A percentile compares a stretch with the other conserved stretches of the same genome.
These are phyloP conservation scores for Phrynocephalus forsythii DNA, from an alignment of 2,797 vertebrate genomes.

Conservation along the genomic window DNA sequence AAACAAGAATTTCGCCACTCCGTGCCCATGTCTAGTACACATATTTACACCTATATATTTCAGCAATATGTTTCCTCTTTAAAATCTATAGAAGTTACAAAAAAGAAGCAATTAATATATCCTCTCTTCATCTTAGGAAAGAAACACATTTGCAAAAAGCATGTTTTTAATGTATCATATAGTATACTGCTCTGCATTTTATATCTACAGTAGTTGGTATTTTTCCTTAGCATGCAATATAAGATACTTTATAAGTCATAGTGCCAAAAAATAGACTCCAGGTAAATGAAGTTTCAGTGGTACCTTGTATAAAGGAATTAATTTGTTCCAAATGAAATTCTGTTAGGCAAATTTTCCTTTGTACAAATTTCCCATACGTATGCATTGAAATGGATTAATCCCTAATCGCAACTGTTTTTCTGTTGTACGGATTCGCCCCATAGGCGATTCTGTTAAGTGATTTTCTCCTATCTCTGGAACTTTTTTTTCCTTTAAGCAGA, in stretches of 20 bases:
- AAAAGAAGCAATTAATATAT: neutral
- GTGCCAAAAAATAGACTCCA: neutral
- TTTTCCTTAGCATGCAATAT: neutral
- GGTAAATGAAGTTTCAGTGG: no score
- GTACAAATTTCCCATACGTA: no score
- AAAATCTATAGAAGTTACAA: neutral
- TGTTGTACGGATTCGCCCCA: no score
- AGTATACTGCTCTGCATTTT: neutral
- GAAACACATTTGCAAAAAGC: neutral
- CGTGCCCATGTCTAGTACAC: neutral
- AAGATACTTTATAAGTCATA: neutral
- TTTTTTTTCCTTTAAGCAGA: no score
- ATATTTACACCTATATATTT: neutral
- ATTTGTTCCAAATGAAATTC: no score
- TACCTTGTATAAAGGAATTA: no score
- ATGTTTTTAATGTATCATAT: neutral
- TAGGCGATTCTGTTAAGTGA: no score
- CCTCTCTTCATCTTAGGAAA: neutral
- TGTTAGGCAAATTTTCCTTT: no score
- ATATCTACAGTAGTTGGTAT: neutral
- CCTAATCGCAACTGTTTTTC: no score
- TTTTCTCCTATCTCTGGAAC: no score
- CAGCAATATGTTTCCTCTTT: neutral
- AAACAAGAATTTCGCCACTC: no score
- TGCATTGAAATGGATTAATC: no score